phyloP scores from a whole-genome alignment of 2,888 invertebrate species.

The Yponomeuta sedellus region DNA sequence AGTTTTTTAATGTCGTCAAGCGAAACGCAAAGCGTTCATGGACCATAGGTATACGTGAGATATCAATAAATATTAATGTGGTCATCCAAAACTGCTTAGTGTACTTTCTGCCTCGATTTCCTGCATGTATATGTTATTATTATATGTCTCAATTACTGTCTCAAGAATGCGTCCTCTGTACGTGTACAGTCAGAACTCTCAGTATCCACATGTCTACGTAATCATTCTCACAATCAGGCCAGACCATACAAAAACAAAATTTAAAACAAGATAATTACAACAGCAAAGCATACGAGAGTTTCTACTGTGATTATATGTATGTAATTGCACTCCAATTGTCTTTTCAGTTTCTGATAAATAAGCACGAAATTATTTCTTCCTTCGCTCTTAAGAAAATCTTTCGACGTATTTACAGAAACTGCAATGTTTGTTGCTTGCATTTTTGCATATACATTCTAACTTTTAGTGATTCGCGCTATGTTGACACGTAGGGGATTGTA shows the following conservation, averaged over 20 bases:
- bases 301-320: conserved; percentile 7
- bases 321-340: conserved; percentile 9
- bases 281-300: conserved; percentile 12
- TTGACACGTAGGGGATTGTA: too few relatives aligned
- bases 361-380: not conserved
- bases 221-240: conserved; percentile 13
- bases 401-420: not conserved
- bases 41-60: conserved; percentile 27
- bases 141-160: conserved; percentile 14
- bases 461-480: too few relatives aligned
- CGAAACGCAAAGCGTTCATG: conserved; percentile 25
- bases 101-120: conserved; percentile 13
- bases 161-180: conserved; percentile 8
- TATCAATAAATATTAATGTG: conserved; percentile 19
- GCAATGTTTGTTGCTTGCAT: not conserved
- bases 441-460: not conserved
- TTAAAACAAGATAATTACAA: not conserved
- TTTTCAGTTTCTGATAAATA: conserved; percentile 6
- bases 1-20: conserved; percentile 23
- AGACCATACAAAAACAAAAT: not conserved
- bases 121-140: conserved; percentile 16
- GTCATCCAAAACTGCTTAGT: conserved; percentile 17
- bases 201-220: not conserved
- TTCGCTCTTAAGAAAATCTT: not conserved
- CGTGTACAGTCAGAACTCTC: conserved; percentile 18